Base-by-base conservation (phyloP, 1,140 invertebrate species). In the Drosophila varians region DNA sequence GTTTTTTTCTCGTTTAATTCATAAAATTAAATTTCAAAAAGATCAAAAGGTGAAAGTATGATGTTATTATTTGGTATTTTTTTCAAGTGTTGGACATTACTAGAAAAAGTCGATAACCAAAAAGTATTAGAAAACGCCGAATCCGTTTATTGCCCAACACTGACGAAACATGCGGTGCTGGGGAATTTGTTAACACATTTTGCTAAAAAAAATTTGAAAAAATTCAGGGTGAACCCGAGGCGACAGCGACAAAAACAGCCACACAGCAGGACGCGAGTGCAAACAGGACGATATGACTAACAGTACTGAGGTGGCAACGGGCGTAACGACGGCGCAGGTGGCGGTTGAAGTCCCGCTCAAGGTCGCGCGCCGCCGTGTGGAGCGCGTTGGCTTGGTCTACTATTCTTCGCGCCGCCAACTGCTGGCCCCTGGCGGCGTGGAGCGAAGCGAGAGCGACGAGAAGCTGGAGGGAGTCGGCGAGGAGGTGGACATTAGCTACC, bases 401-500 rank as follows among this genome's bases (percentile, higher is more conserved):
- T 78, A 73, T 38, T 74, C 76, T 49, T 76, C 79, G 43, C 86
- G 86, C 56, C 79, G 82, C 66, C 69, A 84, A 62, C 82, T 74
- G 40, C 57, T 57, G 49, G 78, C 78, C 40, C 49, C 60, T 18
- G 77, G 68, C 23, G 80, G 83, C 34, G 77, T 90, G 46, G 75
- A 82, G 45, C 73, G 82, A 5, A 87, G 86, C 47, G 82, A 89
- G 12, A 87, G 77, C 43, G 83, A 90, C 47, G 86, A 87, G 43
- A 89, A 90, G 55, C 52, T 82, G 51, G 68, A 74, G 69, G 65
- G 74, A 36, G 76, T 73, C 36, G 79, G 91, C 54, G 94, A 95
- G 68, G 96, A 97, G 75, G 96, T 97, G 71, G 95, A 99, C 92
- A 94, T 97, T 3, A 93, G 94, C 52, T 98, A 97, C 89, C 92